Conservation (phyloP, 2,113 vertebrate genomes). For the Megatriorchis doriae region DNA sequence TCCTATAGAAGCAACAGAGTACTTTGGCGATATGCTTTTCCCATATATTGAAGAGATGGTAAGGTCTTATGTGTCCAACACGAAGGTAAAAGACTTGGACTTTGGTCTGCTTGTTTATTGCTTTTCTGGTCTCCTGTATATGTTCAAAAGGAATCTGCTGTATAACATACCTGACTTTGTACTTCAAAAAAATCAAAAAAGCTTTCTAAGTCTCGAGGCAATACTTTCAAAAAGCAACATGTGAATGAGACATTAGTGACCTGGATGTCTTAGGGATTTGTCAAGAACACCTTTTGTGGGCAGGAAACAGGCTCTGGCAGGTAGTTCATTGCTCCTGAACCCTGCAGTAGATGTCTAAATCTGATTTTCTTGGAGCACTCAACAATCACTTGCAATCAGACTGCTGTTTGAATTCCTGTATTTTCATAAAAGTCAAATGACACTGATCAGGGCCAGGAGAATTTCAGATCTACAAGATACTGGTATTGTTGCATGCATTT, state of each 20-base stretch:
- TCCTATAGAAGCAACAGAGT: constrained; percentile 94
- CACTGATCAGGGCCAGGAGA: neutral
- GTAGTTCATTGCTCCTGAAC: neutral
- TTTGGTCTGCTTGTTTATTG: neutral
- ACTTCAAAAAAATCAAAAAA: neutral
- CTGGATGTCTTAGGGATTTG: neutral
- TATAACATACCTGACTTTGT: constrained; percentile 52
- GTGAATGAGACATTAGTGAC: neutral
- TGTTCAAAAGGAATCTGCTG: constrained; percentile 64
- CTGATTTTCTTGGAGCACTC: neutral
- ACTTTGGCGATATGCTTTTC: constrained; percentile 93
- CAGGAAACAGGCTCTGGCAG: neutral
- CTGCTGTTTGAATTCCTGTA: neutral
- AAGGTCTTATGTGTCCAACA: constrained; percentile 40
- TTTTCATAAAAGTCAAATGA: neutral
- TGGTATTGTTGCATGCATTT: neutral
- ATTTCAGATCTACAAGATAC: neutral
- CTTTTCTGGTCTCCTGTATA: constrained; percentile 52
- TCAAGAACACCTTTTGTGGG: neutral
- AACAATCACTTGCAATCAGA: neutral
- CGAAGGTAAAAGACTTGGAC: neutral
- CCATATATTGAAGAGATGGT: constrained; percentile 98
- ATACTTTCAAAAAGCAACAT: neutral
- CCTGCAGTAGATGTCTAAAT: neutral
- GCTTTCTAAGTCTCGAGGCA: neutral